Evolutionary conservation across 2,888 invertebrate genomes (phyloP), one percentile per base, ranked within the genome.

Genomic region (Cheilosia scutellata): DNA sequence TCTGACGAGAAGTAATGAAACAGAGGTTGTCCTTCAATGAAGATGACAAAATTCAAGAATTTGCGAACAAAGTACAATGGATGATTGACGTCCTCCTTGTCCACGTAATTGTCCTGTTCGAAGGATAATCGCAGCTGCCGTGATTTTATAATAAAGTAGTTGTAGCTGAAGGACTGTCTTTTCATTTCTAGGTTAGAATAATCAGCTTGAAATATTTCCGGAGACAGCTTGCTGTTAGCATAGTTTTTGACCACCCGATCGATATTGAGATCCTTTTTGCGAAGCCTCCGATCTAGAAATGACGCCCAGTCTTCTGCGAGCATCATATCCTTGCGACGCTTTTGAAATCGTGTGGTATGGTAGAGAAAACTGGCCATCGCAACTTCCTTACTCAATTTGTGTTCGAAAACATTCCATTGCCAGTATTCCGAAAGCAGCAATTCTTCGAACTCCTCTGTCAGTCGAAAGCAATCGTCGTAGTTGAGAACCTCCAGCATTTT

Each of bases 1-100:
- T 90, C 89, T 0, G 91, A 90, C 66, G 91, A 90, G 79, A 91
- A 91, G 47, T 91, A 92, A 29, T 91, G 91, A 9, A 90, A 89
- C 5, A 90, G 89, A 4, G 91, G 91, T 2, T 90, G 89, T 42
- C 89, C 87, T n/a, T 88, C 44, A 0, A 89, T 76, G 11, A 91
- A 76, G 25, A 91, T 88, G 11, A 89, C 89, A 37, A 91, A 91
- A 63, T 91, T 86, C 1, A 91, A 63, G 62, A 91, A 91, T 31
- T 90, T 90, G 0, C 90, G 89, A 31, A 91, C 82, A 20, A 92
- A 91, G 20, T 91, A 90, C 0, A 88, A 88, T 0, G 91, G 90
- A 33, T 90, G 90, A 65, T 90, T 89, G 33, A 87, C 83, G 70
- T 91, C 90, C 44, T 91, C 91, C 2, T 87, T 87, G 16, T 91